Base-by-base conservation (phyloP, 2,113 vertebrate species). In the Actenoides hombroni region DNA sequence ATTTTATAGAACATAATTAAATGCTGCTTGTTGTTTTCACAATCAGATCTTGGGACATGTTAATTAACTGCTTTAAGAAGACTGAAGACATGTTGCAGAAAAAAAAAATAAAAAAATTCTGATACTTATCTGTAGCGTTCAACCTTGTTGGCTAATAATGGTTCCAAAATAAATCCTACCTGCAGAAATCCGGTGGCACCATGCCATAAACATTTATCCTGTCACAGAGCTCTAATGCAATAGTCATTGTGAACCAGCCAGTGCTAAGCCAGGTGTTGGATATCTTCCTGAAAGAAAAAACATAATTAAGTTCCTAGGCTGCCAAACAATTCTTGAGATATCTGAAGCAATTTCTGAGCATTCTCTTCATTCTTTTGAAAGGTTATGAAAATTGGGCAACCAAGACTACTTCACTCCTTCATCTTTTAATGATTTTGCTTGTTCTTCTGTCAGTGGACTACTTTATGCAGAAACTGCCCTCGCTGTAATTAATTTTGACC, bases 241-340 rank as follows among this genome's bases (percentile, higher is more conserved):
- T 99, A 28, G 99, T 99, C 99, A 99, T 99, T 17, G 99, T 99
- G 98, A 99, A 99, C 99, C 99, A 99, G 97, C 99, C 99, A 5
- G 99, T 99, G 97, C 99, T 99, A 88, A 99, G 98, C 99, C 99
- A 99, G 33, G 99, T 99, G 98, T 99, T 99, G 54, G 99, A 99
- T 88, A 99, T 98, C 98, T 98, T 99, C 98, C 99, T 99, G 98
- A 97, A 98, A 98, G 95, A 69, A 97, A 96, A 97, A 97, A 97
- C 61, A 96, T 76, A 95, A 95, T 95, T 92, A 97, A 95, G 96
- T 96, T 95, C 95, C 79, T 78, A 95, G 73, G 59, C 86, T 97
- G 94, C 77, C 79, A 90, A 94, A 80, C 82, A 82, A 92, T 78
- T 93, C 61, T 56, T 83, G 51, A 76, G 76, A 49, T 68, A 93